Base-by-base conservation (phyloP, 2,888 invertebrate species). In the Troilus luridus region DNA sequence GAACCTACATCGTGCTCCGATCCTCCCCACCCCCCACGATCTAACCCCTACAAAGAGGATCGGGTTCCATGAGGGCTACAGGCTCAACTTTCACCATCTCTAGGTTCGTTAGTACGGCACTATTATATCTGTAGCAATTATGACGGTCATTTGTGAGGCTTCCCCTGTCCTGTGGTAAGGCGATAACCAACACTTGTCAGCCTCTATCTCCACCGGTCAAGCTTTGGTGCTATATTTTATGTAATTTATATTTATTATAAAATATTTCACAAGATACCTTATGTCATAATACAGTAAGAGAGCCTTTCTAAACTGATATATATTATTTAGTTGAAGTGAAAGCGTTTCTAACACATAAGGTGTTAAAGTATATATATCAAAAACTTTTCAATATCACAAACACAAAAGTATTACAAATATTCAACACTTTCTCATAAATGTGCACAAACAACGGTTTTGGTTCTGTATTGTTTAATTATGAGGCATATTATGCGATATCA, bases 61-160 rank as follows among this genome's bases (percentile, higher is more conserved):
- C 85, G 56, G 56, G 12, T 85, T 85, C 56, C 85, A 85, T 85
- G 56, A 85, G 85, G 56, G 85, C 85, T 21, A 21, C 12, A 58
- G 85, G 85, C 56, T 85, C 85, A 58, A 56, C 72, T 77, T 77
- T 77, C 72, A 77, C 72, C 72, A 41, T 77, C 41, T 77, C 56
- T 56, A 85, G 85, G 11, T 58, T 85, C 56, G 85, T 58, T 54
- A 85, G 85, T 85, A 85, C 54, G 56, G 54, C 85, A 85, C 85
- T 58, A 85, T 85, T 56, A 85, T 54, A 21, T 85, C 85, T 85
- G 56, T n/a, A 54, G 85, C 85, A 85, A 85, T 85, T 85, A 85
- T 56, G 56, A 12, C 56, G 54, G 56, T 85, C 85, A 85, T 85
- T 85, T 85, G 56, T 85, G 54, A n/a, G 85, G 85, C 85, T 85